phyloP scores from a whole-genome alignment of 2,797 vertebrate genomes.

The Cossypha dichroa region DNA sequence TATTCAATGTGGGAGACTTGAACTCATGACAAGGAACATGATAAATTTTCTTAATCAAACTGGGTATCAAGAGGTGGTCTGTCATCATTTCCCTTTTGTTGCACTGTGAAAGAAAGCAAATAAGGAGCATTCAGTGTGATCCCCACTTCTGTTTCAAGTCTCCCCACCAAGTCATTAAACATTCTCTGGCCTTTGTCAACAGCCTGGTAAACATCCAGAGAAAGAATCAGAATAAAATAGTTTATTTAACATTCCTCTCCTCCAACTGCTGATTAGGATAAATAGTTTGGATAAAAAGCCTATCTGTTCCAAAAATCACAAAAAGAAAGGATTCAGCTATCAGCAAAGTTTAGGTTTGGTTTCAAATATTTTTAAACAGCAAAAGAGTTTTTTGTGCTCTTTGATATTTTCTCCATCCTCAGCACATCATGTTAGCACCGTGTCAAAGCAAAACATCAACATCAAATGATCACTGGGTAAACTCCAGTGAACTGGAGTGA shows the following conservation, averaged over 20 bases:
- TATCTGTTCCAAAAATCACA: constrained; percentile 81
- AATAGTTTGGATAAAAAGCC: constrained; percentile 82
- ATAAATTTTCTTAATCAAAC: constrained; percentile 79
- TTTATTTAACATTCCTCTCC: constrained; percentile 83
- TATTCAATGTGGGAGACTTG: constrained; percentile 72
- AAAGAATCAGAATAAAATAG: constrained; percentile 78
- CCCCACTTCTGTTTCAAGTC: constrained; percentile 77
- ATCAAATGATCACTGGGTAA: constrained; percentile 59
- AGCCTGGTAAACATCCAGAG: constrained; percentile 80
- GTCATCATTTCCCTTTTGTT: constrained; percentile 77
- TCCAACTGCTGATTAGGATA: constrained; percentile 85
- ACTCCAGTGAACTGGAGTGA: constrained; percentile 49
- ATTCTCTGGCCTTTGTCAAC: constrained; percentile 83
- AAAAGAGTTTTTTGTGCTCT: constrained; percentile 69
- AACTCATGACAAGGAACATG: constrained; percentile 74
- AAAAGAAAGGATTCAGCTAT: constrained; percentile 75
- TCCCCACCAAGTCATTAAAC: constrained; percentile 77
- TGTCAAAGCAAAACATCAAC: constrained; percentile 71
- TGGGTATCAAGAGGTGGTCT: constrained; percentile 77
- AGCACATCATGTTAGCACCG: constrained; percentile 71
- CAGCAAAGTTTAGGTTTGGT: constrained; percentile 75
- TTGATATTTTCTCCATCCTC: constrained; percentile 73
- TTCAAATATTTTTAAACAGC: constrained; percentile 78
- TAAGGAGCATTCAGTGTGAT: constrained; percentile 64
- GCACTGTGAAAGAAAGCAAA: constrained; percentile 63